Evolutionary conservation across 2,113 vertebrate species (phyloP).

Genomic region (Oostethus manadensis): DNA sequence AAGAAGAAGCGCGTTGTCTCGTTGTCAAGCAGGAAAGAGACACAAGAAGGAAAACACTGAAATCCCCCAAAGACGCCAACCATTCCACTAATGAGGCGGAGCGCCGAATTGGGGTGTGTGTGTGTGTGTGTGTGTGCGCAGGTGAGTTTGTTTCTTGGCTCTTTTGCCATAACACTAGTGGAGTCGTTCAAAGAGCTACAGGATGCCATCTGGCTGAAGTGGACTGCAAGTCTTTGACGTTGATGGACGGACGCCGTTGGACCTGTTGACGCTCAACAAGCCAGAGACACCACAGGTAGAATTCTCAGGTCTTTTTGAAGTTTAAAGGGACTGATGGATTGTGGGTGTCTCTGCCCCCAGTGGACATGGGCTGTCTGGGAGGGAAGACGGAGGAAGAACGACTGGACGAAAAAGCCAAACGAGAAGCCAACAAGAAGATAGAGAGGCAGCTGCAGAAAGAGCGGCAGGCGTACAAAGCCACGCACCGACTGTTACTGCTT

Average conservation of each 20-base stretch:
- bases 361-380: conserved; percentile 64
- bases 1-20: conserved; percentile 15
- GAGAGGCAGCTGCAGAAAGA: conserved; percentile 71
- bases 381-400: conserved; percentile 63
- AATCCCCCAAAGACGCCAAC: conserved; percentile 25
- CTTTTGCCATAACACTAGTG: not conserved
- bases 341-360: not conserved
- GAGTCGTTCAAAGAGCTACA: not conserved
- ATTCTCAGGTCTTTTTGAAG: no score
- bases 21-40: conserved; percentile 30
- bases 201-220: not conserved
- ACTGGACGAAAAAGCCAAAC: conserved; percentile 58
- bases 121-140: not conserved
- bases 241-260: not conserved
- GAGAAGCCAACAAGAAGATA: conserved; percentile 66
- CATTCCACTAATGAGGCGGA: conserved; percentile 39
- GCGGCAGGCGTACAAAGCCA: conserved; percentile 80
- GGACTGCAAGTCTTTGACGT: not conserved
- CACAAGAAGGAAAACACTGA: conserved; percentile 32
- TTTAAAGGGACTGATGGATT: not conserved
- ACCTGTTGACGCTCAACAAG: not conserved
- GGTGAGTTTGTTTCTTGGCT: not conserved
- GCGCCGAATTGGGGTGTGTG: not conserved
- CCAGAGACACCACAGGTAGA: not conserved
- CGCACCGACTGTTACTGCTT: conserved; percentile 83